Evolutionary conservation across 2,888 invertebrate species (phyloP).

Genomic region (Campaea margaritaria): DNA sequence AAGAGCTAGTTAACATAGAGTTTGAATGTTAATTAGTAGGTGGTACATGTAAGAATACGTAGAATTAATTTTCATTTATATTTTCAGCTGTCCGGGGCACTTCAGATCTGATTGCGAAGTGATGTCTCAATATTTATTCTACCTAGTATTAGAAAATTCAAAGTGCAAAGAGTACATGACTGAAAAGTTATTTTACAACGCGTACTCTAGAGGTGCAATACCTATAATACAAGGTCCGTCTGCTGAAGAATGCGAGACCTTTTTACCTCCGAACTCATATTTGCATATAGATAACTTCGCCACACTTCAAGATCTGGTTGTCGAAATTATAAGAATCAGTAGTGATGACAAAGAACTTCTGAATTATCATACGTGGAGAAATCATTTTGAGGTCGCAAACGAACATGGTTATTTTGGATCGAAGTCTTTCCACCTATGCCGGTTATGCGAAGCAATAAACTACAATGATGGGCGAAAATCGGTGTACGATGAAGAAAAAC

Average conservation of each 20-base stretch:
- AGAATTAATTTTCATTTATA: constrained; percentile 11
- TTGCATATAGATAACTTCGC: constrained; percentile 85
- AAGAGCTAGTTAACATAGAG: too few relatives aligned
- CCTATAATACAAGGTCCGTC: constrained; percentile 88
- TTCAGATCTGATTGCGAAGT: constrained; percentile 85
- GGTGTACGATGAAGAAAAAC: constrained; percentile 32
- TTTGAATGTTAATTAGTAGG: too few relatives aligned
- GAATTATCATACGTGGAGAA: constrained; percentile 86
- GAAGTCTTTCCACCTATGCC: constrained; percentile 83
- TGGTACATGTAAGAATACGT: not conserved
- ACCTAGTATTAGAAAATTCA: constrained; percentile 89
- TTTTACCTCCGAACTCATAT: constrained; percentile 87
- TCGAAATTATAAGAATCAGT: constrained; percentile 79
- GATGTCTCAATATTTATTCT: constrained; percentile 87
- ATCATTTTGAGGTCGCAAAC: constrained; percentile 75
- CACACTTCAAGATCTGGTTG: constrained; percentile 78
- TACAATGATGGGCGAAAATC: constrained; percentile 67
- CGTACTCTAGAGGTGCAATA: constrained; percentile 86
- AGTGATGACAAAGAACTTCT: constrained; percentile 59
- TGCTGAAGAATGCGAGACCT: constrained; percentile 69
- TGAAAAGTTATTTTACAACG: constrained; percentile 89
- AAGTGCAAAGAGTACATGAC: constrained; percentile 89
- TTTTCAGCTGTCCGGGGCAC: constrained; percentile 87
- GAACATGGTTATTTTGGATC: constrained; percentile 87
- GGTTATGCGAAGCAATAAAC: constrained; percentile 85